Evolutionary conservation across 2,113 vertebrate genomes (phyloP), one percentile per base, ranked within the genome.

Genomic region (Suricata suricatta): DNA sequence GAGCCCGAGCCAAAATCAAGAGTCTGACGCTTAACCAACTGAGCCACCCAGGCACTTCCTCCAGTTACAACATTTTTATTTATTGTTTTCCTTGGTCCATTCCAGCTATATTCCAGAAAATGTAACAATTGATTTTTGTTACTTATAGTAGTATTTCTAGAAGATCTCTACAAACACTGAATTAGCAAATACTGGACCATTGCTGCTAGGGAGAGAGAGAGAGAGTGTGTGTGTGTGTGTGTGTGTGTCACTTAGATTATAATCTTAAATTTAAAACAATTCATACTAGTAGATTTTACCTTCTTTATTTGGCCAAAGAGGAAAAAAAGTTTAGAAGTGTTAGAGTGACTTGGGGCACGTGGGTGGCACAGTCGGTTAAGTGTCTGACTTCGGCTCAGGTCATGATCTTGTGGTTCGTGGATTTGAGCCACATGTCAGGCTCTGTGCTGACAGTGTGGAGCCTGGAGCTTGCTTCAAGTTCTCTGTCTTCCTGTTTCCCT

Each of bases 241-340:
- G 8, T 57, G 5, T 2, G 7, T 50, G 21, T 87, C 31, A 50
- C 50, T 41, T 16, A 79, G 15, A 13, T 81, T 88, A 31, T 91
- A 68, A 66, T 93, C 60, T n/a, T 50, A 76, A 94, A 80, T 50
- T 87, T 44, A 57, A 96, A 83, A 80, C 7, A 72, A 57, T 60
- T 84, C 19, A 69, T 69, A 25, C 15, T 41, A 80, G 29, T 64
- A 64, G 25, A 76, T 89, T 86, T 76, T 94, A 7, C 69, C 17
- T 69, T 89, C 29, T 79, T 84, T 93, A 52, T 57, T 93, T 93
- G 84, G 50, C 54, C 33, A 81, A 91, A 90, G 69, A 84, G 35
- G 52, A 79, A 66, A 87, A 71, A n/a, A 63, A 23, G 7, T 44
- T 74, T 77, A 50, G 54, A 84, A 82, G n/a, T 19, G 16, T 64